Conservation (phyloP, 1,140 invertebrate species). For the Leptinotarsa texana region DNA sequence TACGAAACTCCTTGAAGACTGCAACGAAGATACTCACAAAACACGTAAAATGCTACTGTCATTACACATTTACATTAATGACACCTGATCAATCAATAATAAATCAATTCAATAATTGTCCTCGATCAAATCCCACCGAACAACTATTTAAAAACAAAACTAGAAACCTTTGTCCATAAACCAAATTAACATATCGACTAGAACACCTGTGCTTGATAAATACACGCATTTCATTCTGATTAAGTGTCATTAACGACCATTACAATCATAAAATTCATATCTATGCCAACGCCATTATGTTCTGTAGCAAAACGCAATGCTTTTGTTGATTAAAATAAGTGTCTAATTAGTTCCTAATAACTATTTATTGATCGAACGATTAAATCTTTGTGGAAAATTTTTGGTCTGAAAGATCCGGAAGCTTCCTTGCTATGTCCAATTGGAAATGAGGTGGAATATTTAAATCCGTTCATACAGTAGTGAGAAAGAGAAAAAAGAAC, state of each 20-base stretch:
- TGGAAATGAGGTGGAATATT: too few relatives aligned
- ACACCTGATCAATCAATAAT: not conserved
- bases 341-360: not conserved
- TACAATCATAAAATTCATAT: conserved; percentile 1
- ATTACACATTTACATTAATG: not conserved
- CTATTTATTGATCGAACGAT: not conserved
- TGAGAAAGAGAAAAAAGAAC: too few relatives aligned
- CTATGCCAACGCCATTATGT: not conserved
- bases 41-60: not conserved
- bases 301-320: not conserved
- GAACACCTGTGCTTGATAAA: not conserved
- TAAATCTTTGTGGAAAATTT: too few relatives aligned
- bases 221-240: conserved; percentile 5
- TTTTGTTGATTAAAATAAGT: not conserved
- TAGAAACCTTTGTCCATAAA: conserved; percentile 1
- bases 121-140: not conserved
- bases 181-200: conserved; percentile 1
- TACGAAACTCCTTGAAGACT: too few relatives aligned
- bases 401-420: too few relatives aligned
- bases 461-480: too few relatives aligned
- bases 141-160: not conserved
- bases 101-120: not conserved
- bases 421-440: too few relatives aligned
- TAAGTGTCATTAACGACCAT: not conserved
- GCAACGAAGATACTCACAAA: too few relatives aligned